Evolutionary conservation across 2,113 vertebrate species (phyloP).

Genomic region (Tupaia tana): DNA sequence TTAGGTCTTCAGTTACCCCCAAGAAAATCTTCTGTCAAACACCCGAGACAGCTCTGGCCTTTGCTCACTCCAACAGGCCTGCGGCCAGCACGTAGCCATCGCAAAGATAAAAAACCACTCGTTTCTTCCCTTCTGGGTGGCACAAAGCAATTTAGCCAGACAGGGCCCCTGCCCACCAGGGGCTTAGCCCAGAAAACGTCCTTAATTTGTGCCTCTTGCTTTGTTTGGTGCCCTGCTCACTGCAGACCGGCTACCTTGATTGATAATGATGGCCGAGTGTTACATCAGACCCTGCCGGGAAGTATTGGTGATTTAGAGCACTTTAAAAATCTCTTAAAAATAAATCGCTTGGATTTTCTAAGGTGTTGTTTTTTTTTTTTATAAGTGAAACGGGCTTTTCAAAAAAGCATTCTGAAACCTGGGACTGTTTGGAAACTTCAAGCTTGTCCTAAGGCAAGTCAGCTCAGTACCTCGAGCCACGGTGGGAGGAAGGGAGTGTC

Average conservation of each 20-base stretch:
- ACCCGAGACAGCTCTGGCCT: not conserved
- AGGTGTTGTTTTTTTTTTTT: conserved; percentile 34
- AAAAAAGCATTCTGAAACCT: conserved; percentile 44
- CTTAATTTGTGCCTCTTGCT: conserved; percentile 61
- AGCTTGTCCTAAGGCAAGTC: conserved; percentile 37
- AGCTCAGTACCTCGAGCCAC: not conserved
- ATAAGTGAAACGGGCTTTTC: conserved; percentile 15
- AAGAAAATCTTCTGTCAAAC: conserved; percentile 62
- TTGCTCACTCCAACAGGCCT: not conserved
- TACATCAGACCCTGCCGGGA: not conserved
- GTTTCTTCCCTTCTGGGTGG: conserved; percentile 57
- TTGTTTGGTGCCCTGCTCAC: not conserved
- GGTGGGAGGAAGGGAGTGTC: not conserved
- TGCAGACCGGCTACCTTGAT: conserved; percentile 6
- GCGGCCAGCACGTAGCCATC: not conserved
- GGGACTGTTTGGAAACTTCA: not conserved
- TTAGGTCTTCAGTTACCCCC: conserved; percentile 12
- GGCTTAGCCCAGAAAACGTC: conserved; percentile 47
- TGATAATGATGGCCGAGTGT: conserved; percentile 55
- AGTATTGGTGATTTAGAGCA: conserved; percentile 37
- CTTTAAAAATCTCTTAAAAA: conserved; percentile 76
- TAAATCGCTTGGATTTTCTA: conserved; percentile 66
- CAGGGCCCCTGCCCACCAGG: conserved; percentile 48
- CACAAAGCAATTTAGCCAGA: conserved; percentile 71
- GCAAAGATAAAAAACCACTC: not conserved